These are phyloP conservation scores for Drosophila seguyi DNA, from an alignment of 1,140 invertebrate species.

Conservation along the genomic window DNA sequence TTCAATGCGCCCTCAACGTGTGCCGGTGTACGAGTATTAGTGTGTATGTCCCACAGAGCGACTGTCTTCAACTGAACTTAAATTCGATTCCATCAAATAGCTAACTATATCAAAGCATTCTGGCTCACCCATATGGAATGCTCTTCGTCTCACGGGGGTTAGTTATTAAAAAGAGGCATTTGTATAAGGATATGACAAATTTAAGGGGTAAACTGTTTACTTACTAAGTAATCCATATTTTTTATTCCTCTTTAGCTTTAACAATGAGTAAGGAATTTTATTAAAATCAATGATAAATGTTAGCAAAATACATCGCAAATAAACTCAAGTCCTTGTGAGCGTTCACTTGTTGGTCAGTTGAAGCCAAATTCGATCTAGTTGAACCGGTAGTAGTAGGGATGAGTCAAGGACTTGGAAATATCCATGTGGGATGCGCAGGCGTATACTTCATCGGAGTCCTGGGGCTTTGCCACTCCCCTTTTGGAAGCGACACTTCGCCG, in stretches of 20 bases:
- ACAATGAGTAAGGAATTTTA: not conserved
- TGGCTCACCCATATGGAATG: not conserved
- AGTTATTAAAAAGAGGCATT: not conserved
- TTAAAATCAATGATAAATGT: slow-evolving; percentile 7
- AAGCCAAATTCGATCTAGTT: not conserved
- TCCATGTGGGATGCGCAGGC: not conserved
- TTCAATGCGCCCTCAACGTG: slow-evolving; percentile 21
- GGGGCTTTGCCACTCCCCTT: too few relatives aligned
- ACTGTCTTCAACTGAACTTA: slow-evolving; percentile 3
- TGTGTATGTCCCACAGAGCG: not conserved
- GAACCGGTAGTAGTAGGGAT: slow-evolving; percentile 5
- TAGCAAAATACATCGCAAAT: not conserved
- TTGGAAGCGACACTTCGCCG: fast-evolving
- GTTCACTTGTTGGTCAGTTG: not conserved
- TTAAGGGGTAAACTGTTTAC: too few relatives aligned
- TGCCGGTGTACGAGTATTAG: slow-evolving; percentile 9
- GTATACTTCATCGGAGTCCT: not conserved
- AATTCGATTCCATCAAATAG: slow-evolving; percentile 1
- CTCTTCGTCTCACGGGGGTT: not conserved
- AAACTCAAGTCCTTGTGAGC: not conserved
- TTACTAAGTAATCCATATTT: not conserved
- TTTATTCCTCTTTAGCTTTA: too few relatives aligned
- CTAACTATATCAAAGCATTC: slow-evolving; percentile 5
- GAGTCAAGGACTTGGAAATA: slow-evolving; percentile 4
- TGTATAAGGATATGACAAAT: not conserved